These are phyloP conservation scores for Pyrrhosoma nymphula DNA, from an alignment of 2,888 invertebrate genomes.

Conservation along the genomic window DNA sequence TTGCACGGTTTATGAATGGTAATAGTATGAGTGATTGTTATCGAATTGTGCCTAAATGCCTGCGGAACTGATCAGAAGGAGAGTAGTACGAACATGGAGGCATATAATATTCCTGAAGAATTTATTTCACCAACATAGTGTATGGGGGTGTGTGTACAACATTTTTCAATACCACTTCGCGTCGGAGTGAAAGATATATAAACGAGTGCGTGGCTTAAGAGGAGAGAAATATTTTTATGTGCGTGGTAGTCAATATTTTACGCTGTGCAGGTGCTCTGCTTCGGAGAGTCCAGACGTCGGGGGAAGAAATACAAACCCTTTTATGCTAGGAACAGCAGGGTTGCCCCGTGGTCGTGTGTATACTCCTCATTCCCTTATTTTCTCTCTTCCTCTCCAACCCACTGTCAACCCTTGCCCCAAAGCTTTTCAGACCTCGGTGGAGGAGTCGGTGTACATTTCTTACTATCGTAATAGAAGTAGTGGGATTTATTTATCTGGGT, in stretches of 20 bases:
- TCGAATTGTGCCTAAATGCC: too few relatives aligned
- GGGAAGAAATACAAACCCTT: background rate
- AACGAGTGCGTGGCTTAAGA: background rate
- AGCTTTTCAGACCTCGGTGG: too few relatives aligned
- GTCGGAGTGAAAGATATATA: background rate
- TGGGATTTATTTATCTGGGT: too few relatives aligned
- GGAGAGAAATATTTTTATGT: background rate
- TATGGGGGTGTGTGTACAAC: background rate
- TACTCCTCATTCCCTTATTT: background rate
- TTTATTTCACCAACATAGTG: background rate
- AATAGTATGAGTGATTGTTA: too few relatives aligned
- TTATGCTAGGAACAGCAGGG: background rate
- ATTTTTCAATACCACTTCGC: background rate
- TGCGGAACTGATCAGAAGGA: background rate
- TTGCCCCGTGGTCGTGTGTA: background rate
- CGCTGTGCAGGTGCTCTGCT: background rate
- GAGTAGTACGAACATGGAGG: too few relatives aligned
- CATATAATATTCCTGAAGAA: background rate
- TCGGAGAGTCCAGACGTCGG: background rate
- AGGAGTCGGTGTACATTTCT: too few relatives aligned
- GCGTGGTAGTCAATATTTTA: background rate
- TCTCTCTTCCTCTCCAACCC: too few relatives aligned
- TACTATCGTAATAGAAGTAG: too few relatives aligned
- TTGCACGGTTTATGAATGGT: too few relatives aligned
- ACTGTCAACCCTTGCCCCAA: background rate